Conservation (phyloP, 37 sponge, comb jelly and placozoan genomes). For the Beroe forskalii region DNA sequence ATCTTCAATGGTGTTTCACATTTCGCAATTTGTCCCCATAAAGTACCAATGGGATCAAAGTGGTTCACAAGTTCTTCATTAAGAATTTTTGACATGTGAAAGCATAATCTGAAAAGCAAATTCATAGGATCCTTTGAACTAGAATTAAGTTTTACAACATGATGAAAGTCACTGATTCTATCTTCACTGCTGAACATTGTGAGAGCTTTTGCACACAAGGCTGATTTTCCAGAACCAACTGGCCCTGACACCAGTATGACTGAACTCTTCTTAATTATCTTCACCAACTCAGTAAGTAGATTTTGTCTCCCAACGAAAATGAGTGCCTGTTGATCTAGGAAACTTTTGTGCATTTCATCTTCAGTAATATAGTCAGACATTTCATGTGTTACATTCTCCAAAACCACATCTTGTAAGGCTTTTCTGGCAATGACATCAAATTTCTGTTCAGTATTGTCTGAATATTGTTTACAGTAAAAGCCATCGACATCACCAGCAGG, state of each 20-base stretch:
- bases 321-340: not conserved
- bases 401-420: not conserved
- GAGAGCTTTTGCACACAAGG: slow-evolving; percentile 15
- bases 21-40: slow-evolving; percentile 46
- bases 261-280: not conserved
- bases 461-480: not conserved
- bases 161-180: slow-evolving; percentile 35
- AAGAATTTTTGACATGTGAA: slow-evolving; percentile 49
- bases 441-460: not conserved
- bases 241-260: slow-evolving; percentile 26
- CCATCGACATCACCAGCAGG: not conserved
- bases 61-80: slow-evolving; percentile 33
- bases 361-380: not conserved
- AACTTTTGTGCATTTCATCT: not conserved
- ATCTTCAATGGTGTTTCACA: slow-evolving; percentile 53
- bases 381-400: not conserved
- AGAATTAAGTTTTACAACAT: slow-evolving; percentile 10
- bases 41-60: slow-evolving; percentile 30
- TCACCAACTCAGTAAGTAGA: not conserved
- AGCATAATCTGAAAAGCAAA: slow-evolving; percentile 28
- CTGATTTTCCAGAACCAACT: slow-evolving; percentile 57
- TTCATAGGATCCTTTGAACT: slow-evolving; percentile 9
- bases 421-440: not conserved
- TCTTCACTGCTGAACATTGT: not conserved
- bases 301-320: slow-evolving; percentile 44